These are phyloP conservation scores for Danio jaintianensis DNA, from an alignment of 2,797 vertebrate species.

Conservation along the genomic window DNA sequence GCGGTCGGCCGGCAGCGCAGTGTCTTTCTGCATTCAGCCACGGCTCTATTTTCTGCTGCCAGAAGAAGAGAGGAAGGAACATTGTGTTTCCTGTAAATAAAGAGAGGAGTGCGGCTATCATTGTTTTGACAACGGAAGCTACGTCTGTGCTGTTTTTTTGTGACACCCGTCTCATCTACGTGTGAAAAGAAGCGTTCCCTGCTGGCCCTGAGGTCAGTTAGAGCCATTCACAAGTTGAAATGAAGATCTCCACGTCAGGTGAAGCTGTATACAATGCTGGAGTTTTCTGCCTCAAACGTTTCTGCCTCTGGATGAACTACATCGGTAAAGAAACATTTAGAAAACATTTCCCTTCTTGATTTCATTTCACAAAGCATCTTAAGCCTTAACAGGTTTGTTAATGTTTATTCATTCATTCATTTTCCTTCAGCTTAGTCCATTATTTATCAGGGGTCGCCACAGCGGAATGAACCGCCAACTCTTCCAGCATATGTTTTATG, in stretches of 20 bases:
- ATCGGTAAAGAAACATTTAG: constrained; percentile 49
- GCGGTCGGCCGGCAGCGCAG: constrained; percentile 62
- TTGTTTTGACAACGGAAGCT: constrained; percentile 79
- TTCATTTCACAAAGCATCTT: background rate
- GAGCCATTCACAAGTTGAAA: constrained; percentile 51
- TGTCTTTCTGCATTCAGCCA: constrained; percentile 57
- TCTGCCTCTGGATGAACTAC: constrained; percentile 58
- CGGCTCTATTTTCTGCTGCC: constrained; percentile 74
- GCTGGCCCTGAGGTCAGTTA: constrained; percentile 33
- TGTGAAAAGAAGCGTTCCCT: constrained; percentile 56
- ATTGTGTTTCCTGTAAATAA: constrained; percentile 78
- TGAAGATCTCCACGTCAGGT: constrained; percentile 40
- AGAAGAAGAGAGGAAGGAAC: constrained; percentile 77
- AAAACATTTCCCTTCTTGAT: background rate
- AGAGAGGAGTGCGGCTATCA: constrained; percentile 75
- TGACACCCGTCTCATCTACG: constrained; percentile 61
- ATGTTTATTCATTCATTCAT: too few relatives aligned
- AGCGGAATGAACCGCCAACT: too few relatives aligned
- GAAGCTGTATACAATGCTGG: constrained; percentile 27
- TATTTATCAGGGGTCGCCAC: too few relatives aligned
- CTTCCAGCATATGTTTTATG: too few relatives aligned
- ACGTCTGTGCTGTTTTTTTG: constrained; percentile 66
- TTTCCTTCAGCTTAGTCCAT: too few relatives aligned
- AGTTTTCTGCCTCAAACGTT: constrained; percentile 42
- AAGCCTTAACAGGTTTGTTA: background rate